These are phyloP conservation scores for Pristis pectinata DNA, from an alignment of 2,797 vertebrate species.

Conservation along the genomic window DNA sequence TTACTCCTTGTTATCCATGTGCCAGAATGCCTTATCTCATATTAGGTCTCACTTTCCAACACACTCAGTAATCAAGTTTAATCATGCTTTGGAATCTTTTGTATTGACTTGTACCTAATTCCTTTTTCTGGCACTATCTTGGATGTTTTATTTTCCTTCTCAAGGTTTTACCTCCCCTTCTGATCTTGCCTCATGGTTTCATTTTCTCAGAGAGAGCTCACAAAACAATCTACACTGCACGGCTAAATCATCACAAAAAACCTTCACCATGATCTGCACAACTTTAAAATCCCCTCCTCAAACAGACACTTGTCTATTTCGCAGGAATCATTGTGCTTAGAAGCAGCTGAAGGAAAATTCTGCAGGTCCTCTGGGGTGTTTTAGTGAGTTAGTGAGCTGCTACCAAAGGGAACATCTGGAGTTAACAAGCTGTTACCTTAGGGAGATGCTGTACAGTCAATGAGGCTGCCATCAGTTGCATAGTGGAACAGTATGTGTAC, in stretches of 20 bases:
- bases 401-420: slow-evolving; percentile 36
- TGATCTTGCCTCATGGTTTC: not conserved
- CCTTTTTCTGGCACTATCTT: not conserved
- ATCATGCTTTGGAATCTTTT: not conserved
- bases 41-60: not conserved
- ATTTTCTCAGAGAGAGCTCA: not conserved
- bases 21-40: not conserved
- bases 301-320: not conserved
- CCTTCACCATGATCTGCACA: not conserved
- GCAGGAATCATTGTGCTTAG: not conserved
- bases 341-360: not conserved
- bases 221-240: no score
- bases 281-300: not conserved
- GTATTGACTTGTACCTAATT: not conserved
- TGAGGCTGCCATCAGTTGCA: slow-evolving; percentile 31
- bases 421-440: slow-evolving; percentile 40
- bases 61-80: not conserved
- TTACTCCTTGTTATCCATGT: not conserved
- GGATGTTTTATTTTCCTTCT: not conserved
- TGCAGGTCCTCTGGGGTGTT: slow-evolving; percentile 37
- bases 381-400: slow-evolving; percentile 41
- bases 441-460: slow-evolving; percentile 24
- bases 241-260: not conserved
- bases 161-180: no score
- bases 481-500: not conserved